Evolutionary conservation across 2,888 invertebrate species (phyloP).

Genomic region (Pammene aurita): DNA sequence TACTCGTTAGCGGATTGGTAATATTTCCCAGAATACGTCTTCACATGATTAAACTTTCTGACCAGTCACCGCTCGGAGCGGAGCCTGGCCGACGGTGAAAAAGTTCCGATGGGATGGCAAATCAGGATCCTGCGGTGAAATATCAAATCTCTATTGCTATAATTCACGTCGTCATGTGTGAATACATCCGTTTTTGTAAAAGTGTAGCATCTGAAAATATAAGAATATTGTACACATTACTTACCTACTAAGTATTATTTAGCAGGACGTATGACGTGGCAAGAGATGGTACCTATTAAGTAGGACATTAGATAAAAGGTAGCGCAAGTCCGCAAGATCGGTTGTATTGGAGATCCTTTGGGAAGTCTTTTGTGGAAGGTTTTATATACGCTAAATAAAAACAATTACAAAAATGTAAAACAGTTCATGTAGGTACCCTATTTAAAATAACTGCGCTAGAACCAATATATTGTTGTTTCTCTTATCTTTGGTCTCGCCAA

Average conservation of each 20-base stretch:
- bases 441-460: too few relatives aligned
- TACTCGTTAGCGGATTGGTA: background rate
- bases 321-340: too few relatives aligned
- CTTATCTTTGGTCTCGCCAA: conserved; percentile 24
- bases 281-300: too few relatives aligned
- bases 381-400: background rate
- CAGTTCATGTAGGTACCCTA: background rate
- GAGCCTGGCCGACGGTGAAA: conserved; percentile 24
- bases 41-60: conserved; percentile 44
- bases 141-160: conserved; percentile 16
- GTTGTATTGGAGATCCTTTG: too few relatives aligned
- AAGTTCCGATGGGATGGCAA: conserved; percentile 33
- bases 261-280: too few relatives aligned
- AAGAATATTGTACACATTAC: too few relatives aligned
- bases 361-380: too few relatives aligned
- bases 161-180: background rate
- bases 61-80: conserved; percentile 43
- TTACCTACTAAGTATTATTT: too few relatives aligned
- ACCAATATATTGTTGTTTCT: too few relatives aligned
- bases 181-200: too few relatives aligned
- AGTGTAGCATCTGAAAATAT: too few relatives aligned
- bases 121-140: conserved; percentile 19
- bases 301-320: too few relatives aligned
- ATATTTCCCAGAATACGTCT: conserved; percentile 26
- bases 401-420: background rate